Evolutionary conservation across 2,113 vertebrate genomes (phyloP).

Genomic region (Cyprinodon variegatus): DNA sequence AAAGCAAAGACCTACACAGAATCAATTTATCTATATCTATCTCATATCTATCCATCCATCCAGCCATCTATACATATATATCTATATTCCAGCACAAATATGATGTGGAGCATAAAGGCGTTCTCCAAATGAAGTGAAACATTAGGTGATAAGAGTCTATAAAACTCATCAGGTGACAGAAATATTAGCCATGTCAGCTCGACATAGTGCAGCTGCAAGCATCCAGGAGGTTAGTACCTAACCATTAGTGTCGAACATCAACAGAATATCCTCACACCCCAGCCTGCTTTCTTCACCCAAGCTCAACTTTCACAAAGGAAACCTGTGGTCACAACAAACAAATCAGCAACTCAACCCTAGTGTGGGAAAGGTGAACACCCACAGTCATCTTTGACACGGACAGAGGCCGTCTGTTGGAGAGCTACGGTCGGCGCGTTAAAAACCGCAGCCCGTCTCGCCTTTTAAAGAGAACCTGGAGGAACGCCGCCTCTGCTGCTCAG

Average conservation of each 20-base stretch:
- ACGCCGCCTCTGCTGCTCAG: not conserved
- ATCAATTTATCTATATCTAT: not conserved
- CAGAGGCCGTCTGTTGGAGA: slow-evolving; percentile 31
- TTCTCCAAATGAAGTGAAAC: not conserved
- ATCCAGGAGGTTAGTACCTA: slow-evolving; percentile 5
- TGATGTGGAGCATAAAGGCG: not conserved
- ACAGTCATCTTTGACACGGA: slow-evolving; percentile 39
- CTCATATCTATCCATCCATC: too few relatives aligned
- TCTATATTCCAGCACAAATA: not conserved
- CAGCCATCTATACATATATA: too few relatives aligned
- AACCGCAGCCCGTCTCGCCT: slow-evolving; percentile 41
- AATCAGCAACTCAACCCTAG: slow-evolving; percentile 16
- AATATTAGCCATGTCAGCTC: slow-evolving; percentile 15
- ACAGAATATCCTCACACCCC: slow-evolving; percentile 10
- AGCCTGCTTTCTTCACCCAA: slow-evolving; percentile 10
- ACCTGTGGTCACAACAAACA: slow-evolving; percentile 35
- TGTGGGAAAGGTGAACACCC: slow-evolving; percentile 40
- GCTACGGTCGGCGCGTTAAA: slow-evolving; percentile 28
- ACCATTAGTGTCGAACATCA: slow-evolving; percentile 12
- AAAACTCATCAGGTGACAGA: slow-evolving; percentile 21
- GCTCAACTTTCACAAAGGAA: slow-evolving; percentile 59
- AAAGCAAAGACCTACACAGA: not conserved
- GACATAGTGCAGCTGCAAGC: slow-evolving; percentile 6
- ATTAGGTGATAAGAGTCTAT: not conserved
- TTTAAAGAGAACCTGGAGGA: slow-evolving; percentile 16